These are phyloP conservation scores for Choloepus hoffmanni DNA, from an alignment of 2,113 vertebrate species.

Conservation along the genomic window DNA sequence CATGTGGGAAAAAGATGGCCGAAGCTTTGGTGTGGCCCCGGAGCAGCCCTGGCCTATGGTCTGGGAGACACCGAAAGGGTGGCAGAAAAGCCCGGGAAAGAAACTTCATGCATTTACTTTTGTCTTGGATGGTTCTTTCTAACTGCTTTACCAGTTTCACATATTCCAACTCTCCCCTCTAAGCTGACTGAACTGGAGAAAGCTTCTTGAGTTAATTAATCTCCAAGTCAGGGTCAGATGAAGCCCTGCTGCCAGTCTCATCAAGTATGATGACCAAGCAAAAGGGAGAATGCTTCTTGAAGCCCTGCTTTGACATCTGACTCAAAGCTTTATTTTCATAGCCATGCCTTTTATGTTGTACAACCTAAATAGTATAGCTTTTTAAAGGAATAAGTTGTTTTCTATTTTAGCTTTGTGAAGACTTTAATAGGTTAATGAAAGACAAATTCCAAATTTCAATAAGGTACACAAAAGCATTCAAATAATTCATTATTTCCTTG, in stretches of 20 bases:
- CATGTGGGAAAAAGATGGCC: neutral
- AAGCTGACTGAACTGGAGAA: neutral
- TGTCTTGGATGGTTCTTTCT: neutral
- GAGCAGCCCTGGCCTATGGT: no score
- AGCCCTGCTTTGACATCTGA: neutral
- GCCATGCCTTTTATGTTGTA: neutral
- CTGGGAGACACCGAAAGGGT: neutral
- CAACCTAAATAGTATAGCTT: neutral
- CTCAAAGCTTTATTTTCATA: neutral
- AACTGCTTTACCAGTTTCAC: neutral
- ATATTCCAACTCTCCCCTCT: neutral
- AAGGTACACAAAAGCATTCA: neutral
- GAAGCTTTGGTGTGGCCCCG: no score
- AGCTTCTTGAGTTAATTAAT: neutral
- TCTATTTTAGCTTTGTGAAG: neutral
- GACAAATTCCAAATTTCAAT: neutral
- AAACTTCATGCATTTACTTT: neutral
- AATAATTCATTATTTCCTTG: neutral
- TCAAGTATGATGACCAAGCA: neutral
- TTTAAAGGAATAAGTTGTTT: neutral
- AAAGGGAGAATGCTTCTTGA: fast-evolving
- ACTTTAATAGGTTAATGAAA: neutral
- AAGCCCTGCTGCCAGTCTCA: neutral
- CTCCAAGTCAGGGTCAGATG: neutral
- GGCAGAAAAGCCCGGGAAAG: neutral